These are phyloP conservation scores for Watsonalla binaria DNA, from an alignment of 2,888 invertebrate genomes.

Conservation along the genomic window DNA sequence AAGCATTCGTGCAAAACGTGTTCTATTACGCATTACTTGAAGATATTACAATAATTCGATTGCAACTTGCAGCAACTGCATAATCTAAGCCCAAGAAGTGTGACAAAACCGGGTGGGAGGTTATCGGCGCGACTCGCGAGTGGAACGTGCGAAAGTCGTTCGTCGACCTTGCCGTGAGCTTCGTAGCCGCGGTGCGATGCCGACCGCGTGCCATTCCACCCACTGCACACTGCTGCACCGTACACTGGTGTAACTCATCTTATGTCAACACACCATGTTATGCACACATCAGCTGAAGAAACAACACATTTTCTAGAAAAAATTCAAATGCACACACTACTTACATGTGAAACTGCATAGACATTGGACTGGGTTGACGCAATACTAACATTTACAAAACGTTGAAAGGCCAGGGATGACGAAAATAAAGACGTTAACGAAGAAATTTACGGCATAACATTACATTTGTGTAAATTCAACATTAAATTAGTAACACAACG, in stretches of 20 bases:
- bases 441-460: too few relatives aligned
- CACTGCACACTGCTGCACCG: conserved; percentile 48
- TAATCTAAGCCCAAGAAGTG: conserved; percentile 28
- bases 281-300: not conserved
- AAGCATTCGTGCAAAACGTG: not conserved
- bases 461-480: not conserved
- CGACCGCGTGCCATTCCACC: conserved; percentile 68
- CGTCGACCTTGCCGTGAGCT: conserved; percentile 71
- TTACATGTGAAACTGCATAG: too few relatives aligned
- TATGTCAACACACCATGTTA: not conserved
- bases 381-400: too few relatives aligned
- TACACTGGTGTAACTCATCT: conserved; percentile 1
- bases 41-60: conserved; percentile 10
- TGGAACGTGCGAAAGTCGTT: conserved; percentile 74
- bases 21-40: not conserved
- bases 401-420: too few relatives aligned
- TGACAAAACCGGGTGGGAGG: conserved; percentile 38
- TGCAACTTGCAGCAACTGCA: conserved; percentile 20
- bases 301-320: not conserved
- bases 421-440: too few relatives aligned
- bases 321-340: not conserved
- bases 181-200: conserved; percentile 29
- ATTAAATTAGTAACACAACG: not conserved
- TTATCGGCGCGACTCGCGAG: conserved; percentile 32
- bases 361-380: too few relatives aligned